Conservation (phyloP, 64 coral and sea anemone species). For the Orbicella faveolata region DNA sequence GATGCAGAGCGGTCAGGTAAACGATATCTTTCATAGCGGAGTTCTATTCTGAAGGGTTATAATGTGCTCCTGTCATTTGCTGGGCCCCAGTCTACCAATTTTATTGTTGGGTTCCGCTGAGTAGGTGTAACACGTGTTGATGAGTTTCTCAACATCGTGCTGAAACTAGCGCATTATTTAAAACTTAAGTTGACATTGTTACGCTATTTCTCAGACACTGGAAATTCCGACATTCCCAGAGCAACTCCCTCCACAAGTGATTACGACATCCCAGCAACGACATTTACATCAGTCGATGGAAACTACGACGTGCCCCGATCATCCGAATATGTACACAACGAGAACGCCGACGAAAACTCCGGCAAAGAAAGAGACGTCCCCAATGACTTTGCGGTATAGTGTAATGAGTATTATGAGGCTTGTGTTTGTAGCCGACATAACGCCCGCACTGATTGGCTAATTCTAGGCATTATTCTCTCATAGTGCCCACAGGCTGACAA, state of each 20-base stretch:
- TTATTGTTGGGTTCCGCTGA: too few relatives aligned
- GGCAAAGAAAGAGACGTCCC: neutral
- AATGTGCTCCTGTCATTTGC: too few relatives aligned
- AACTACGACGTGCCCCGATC: constrained; percentile 32
- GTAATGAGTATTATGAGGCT: neutral
- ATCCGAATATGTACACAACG: neutral
- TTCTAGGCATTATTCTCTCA: too few relatives aligned
- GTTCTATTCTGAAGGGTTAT: too few relatives aligned
- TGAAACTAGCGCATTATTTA: too few relatives aligned
- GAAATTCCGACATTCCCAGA: constrained; percentile 60
- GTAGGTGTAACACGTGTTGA: too few relatives aligned
- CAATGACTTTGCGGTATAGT: neutral
- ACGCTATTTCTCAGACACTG: constrained; percentile 14
- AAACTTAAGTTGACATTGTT: neutral
- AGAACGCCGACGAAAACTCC: neutral
- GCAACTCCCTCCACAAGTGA: neutral
- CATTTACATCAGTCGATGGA: neutral
- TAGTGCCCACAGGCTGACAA: too few relatives aligned
- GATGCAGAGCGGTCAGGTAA: constrained; percentile 26
- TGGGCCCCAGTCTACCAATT: too few relatives aligned
- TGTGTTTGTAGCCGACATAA: neutral
- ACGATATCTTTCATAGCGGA: too few relatives aligned
- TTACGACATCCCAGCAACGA: constrained; percentile 7
- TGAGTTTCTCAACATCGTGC: too few relatives aligned
- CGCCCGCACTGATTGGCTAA: too few relatives aligned